These are phyloP conservation scores for Stenoptilia bipunctidactyla DNA, from an alignment of 2,888 invertebrate genomes.

Conservation along the genomic window DNA sequence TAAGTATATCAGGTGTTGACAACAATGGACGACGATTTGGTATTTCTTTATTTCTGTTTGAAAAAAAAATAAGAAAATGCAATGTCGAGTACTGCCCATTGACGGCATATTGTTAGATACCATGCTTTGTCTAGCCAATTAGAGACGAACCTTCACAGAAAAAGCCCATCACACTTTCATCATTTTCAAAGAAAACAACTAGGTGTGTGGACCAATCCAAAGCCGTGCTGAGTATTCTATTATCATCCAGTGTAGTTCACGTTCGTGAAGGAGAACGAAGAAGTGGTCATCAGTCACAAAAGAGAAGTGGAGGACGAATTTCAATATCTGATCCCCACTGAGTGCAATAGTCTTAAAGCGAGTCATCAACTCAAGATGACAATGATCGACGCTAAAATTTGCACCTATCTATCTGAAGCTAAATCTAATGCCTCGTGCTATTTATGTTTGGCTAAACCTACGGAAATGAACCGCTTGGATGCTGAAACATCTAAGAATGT, in stretches of 20 bases:
- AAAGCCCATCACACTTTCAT: too few species aligned
- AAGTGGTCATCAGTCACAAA: constrained; percentile 7
- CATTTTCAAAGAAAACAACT: too few species aligned
- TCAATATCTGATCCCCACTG: constrained; percentile 5
- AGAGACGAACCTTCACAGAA: too few species aligned
- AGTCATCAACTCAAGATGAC: constrained; percentile 11
- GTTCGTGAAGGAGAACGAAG: constrained; percentile 11
- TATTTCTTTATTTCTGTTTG: too few species aligned
- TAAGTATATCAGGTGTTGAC: too few species aligned
- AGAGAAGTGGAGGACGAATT: constrained; percentile 9
- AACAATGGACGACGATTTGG: too few species aligned
- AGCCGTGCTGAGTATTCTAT: constrained; percentile 7
- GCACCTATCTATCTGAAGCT: constrained; percentile 5
- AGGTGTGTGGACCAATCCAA: constrained; percentile 10
- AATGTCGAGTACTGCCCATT: too few species aligned
- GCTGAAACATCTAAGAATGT: constrained; percentile 1
- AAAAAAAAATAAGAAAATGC: too few species aligned
- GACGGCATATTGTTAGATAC: too few species aligned
- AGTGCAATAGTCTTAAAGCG: constrained; percentile 7
- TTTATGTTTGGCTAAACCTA: constrained; percentile 11
- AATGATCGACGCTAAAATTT: constrained; percentile 11
- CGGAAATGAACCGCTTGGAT: constrained; percentile 9
- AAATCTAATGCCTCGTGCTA: constrained; percentile 10
- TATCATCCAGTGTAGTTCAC: constrained; percentile 12
- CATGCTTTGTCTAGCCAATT: too few species aligned